A percentile compares a stretch with the other conserved stretches of the same genome.
Evolutionary conservation across 1,140 invertebrate genomes (phyloP).

Genomic region (Mizuhopecten yessoensis): DNA sequence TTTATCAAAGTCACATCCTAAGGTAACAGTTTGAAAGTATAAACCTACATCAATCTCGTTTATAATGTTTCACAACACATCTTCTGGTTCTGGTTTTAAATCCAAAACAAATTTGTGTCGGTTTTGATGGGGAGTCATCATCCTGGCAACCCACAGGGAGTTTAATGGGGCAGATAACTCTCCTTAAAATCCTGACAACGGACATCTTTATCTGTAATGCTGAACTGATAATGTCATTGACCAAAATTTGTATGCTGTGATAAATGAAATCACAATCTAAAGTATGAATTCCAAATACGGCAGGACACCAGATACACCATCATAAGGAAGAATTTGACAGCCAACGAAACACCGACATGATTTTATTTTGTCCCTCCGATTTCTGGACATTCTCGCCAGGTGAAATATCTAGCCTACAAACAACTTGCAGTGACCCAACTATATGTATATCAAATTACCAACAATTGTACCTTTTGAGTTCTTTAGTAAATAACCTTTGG

Average conservation of each 20-base stretch:
- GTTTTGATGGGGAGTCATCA: neutral
- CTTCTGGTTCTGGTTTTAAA: neutral
- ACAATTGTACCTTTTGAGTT: neutral
- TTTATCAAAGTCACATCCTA: neutral
- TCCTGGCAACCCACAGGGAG: neutral
- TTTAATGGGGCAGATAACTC: neutral
- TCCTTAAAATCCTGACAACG: neutral
- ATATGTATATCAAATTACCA: neutral
- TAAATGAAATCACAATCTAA: neutral
- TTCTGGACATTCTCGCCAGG: neutral
- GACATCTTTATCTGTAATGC: neutral
- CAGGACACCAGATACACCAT: neutral
- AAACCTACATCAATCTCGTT: neutral
- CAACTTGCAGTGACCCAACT: neutral
- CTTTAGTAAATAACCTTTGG: neutral
- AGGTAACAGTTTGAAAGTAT: no score
- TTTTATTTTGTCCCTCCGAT: neutral
- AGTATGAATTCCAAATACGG: neutral
- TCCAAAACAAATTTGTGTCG: neutral
- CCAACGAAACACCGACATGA: neutral
- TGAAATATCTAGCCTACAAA: neutral
- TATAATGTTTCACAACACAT: neutral
- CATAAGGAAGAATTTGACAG: neutral
- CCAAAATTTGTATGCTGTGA: neutral
- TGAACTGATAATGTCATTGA: conserved; percentile 23